Conservation (phyloP, 2,797 vertebrate genomes). For the Tragelaphus eurycerus region DNA sequence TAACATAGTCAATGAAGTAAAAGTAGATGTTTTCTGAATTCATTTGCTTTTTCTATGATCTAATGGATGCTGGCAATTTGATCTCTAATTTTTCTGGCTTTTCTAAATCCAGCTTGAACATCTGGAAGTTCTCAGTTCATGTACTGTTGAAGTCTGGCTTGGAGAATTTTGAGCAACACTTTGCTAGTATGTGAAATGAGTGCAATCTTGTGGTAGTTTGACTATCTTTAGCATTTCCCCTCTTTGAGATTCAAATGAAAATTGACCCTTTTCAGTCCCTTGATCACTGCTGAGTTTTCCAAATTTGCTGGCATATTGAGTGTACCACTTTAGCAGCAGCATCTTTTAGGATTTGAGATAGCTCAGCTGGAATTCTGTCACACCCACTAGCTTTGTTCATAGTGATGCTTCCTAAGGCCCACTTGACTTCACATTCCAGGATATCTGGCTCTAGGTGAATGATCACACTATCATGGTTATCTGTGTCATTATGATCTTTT, state of each 20-base stretch:
- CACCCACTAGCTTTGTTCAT: background rate
- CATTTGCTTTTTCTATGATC: background rate
- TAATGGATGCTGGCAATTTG: background rate
- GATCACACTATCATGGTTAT: background rate
- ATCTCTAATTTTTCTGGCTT: background rate
- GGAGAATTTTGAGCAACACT: background rate
- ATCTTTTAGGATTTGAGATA: background rate
- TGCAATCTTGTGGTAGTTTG: background rate
- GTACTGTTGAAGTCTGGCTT: background rate
- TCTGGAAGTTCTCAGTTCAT: background rate
- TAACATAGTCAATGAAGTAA: background rate
- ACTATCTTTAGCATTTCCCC: background rate
- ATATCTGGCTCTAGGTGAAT: background rate
- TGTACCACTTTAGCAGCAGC: background rate
- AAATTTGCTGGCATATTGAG: background rate
- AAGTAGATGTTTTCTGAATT: background rate
- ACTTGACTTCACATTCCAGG: background rate
- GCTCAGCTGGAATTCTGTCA: background rate
- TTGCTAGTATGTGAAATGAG: background rate
- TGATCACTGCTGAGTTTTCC: background rate
- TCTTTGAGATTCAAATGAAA: background rate
- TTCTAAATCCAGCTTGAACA: background rate
- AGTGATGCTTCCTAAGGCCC: background rate
- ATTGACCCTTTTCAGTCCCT: background rate
- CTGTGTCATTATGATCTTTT: background rate